Conservation (phyloP, 1,140 invertebrate species). For the silkworm (Bombyx mori) region DNA sequence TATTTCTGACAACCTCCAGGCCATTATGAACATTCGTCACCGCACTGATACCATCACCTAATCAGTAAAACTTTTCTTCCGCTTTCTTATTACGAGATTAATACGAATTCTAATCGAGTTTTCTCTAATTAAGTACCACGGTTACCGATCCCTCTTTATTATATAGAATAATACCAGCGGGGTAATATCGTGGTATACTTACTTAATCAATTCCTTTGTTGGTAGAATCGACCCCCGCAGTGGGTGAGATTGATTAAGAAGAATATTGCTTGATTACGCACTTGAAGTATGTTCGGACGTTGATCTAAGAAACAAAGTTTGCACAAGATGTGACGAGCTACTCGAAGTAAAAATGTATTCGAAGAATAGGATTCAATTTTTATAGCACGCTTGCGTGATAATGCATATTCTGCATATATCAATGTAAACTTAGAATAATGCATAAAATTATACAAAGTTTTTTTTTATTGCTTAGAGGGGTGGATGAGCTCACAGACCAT, state of each 20-base stretch:
- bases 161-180: conserved; percentile 63
- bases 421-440: too few relatives aligned
- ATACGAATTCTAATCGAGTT: conserved; percentile 69
- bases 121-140: conserved; percentile 67
- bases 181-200: conserved; percentile 67
- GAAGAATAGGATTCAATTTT: too few relatives aligned
- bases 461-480: too few relatives aligned
- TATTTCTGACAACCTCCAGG: too few relatives aligned
- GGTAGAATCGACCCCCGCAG: conserved; percentile 61
- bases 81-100: conserved; percentile 52
- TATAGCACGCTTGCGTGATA: too few relatives aligned
- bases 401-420: too few relatives aligned
- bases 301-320: conserved; percentile 22
- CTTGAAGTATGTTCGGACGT: conserved; percentile 55
- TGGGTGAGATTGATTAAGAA: conserved; percentile 70
- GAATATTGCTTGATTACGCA: conserved; percentile 69
- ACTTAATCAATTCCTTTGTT: conserved; percentile 70
- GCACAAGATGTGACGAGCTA: conserved; percentile 2
- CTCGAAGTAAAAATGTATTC: conserved; percentile 9
- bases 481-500: too few relatives aligned
- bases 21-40: conserved; percentile 5
- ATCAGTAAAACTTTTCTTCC: conserved; percentile 38
- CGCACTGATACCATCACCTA: conserved; percentile 21
- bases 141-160: conserved; percentile 68
- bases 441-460: too few relatives aligned